Percentiles rank a stretch among this genome's conserved stretches.
Evolutionary conservation across 2,888 invertebrate genomes (phyloP).

Genomic region (Alviniconcha strummeri): DNA sequence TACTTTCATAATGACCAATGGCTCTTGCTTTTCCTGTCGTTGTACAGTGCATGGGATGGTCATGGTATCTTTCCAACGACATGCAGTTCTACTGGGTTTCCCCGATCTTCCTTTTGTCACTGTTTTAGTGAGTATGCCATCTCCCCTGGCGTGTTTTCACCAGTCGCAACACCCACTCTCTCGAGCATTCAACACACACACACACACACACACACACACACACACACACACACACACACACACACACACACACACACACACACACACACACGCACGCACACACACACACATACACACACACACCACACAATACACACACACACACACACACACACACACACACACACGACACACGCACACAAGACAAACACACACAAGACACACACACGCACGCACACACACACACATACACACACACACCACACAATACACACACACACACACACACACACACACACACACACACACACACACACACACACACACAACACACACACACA

Average conservation of each 20-base stretch:
- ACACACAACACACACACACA: too few relatives aligned
- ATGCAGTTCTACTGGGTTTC: constrained; percentile 65
- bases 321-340: too few relatives aligned
- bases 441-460: too few relatives aligned
- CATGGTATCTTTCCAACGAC: constrained; percentile 67
- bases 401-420: too few relatives aligned
- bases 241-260: constrained; percentile 3
- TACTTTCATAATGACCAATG: too few relatives aligned
- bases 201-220: neutral
- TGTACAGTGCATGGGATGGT: constrained; percentile 65
- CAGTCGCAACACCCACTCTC: neutral
- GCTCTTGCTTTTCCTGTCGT: neutral
- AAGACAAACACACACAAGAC: too few relatives aligned
- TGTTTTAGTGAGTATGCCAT: constrained; percentile 55
- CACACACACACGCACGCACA: neutral
- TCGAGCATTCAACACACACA: neutral
- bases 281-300: too few relatives aligned
- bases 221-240: neutral
- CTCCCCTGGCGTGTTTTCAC: neutral
- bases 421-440: too few relatives aligned
- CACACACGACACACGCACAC: too few relatives aligned
- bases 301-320: too few relatives aligned
- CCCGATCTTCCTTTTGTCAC: constrained; percentile 53
- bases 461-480: too few relatives aligned
- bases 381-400: too few relatives aligned